Conservation (phyloP, 2,888 invertebrate species). For the Siphonodentalium dalli region DNA sequence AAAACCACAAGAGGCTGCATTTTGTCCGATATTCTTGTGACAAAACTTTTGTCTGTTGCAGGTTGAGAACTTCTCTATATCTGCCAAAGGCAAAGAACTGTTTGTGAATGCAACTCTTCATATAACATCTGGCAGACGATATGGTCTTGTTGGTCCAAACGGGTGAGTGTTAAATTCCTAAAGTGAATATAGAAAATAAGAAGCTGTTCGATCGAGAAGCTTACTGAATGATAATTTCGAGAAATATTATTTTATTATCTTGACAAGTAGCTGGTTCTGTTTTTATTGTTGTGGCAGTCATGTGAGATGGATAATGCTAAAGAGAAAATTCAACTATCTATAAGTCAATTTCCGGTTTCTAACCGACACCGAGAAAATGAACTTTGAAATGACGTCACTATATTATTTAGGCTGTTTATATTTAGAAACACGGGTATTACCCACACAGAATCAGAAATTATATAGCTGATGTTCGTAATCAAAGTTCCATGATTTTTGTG, state of each 20-base stretch:
- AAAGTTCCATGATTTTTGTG: too few relatives aligned
- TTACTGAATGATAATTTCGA: not conserved
- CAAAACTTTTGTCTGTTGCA: slow-evolving; percentile 42
- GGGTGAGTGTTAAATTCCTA: slow-evolving; percentile 70
- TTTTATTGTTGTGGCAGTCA: too few relatives aligned
- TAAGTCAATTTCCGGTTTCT: not conserved
- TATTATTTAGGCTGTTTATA: too few relatives aligned
- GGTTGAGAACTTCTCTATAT: slow-evolving; percentile 93
- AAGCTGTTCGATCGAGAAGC: not conserved
- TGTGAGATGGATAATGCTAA: too few relatives aligned
- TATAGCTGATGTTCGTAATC: too few relatives aligned
- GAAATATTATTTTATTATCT: not conserved
- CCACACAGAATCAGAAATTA: too few relatives aligned
- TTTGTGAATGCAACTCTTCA: slow-evolving; percentile 94
- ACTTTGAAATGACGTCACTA: too few relatives aligned
- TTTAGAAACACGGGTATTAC: too few relatives aligned
- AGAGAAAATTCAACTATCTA: not conserved
- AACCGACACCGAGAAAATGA: not conserved
- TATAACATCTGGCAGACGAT: slow-evolving; percentile 91
- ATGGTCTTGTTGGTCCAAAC: slow-evolving; percentile 98
- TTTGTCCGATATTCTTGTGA: too few relatives aligned
- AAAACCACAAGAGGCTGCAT: too few relatives aligned
- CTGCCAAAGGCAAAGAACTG: slow-evolving; percentile 95
- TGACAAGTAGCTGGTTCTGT: too few relatives aligned
- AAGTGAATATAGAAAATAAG: not conserved